Percentiles rank a stretch among this genome's conserved stretches.
These are phyloP conservation scores for Rhopalosiphum maidis DNA, from an alignment of 1,140 invertebrate genomes.

Conservation along the genomic window DNA sequence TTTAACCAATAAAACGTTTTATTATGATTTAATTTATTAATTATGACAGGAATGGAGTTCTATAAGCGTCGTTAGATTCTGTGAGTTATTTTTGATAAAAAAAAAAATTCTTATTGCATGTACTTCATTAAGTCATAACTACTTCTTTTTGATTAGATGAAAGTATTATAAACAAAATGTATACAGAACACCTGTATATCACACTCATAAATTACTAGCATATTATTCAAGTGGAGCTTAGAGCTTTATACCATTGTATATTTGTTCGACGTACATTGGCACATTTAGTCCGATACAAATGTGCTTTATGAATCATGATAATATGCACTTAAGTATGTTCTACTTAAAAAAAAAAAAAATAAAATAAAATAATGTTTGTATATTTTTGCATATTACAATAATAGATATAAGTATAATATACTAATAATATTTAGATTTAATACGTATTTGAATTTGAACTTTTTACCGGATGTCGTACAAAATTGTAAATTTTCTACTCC, in stretches of 20 bases:
- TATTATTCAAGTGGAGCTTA: neutral
- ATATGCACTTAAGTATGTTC: neutral
- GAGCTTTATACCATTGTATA: too few relatives aligned
- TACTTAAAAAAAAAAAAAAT: neutral
- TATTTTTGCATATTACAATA: neutral
- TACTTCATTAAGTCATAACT: too few relatives aligned
- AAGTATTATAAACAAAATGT: neutral
- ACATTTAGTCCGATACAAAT: neutral
- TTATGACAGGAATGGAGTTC: conserved; percentile 78
- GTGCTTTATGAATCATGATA: too few relatives aligned
- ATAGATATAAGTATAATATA: neutral
- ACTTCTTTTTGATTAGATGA: neutral
- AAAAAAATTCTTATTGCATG: too few relatives aligned
- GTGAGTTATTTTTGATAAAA: too few relatives aligned
- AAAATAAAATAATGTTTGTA: neutral
- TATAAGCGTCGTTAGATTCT: conserved; percentile 73
- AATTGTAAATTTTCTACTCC: neutral
- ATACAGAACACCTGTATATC: too few relatives aligned
- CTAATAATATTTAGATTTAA: neutral
- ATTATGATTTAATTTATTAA: conserved; percentile 94
- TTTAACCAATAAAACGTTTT: conserved; percentile 74
- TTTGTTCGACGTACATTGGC: too few relatives aligned
- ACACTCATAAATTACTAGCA: neutral
- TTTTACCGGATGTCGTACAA: neutral
- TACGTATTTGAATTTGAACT: neutral